These are phyloP conservation scores for Urosaurus nigricauda DNA, from an alignment of 2,797 vertebrate species.

Conservation along the genomic window DNA sequence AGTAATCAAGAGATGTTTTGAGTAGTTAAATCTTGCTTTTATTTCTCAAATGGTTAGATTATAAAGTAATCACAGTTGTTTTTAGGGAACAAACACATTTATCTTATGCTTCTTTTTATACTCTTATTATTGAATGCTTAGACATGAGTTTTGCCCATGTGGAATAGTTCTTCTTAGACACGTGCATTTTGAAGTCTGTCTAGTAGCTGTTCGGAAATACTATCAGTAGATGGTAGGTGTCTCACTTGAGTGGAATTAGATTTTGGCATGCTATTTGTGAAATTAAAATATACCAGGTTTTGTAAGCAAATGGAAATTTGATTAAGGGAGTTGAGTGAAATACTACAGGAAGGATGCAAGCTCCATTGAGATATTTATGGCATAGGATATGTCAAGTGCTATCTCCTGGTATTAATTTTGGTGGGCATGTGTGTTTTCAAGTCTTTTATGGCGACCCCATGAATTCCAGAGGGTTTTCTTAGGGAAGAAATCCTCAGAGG, in stretches of 20 bases:
- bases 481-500: no score
- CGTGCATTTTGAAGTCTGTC: constrained; percentile 12
- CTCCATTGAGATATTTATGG: not conserved
- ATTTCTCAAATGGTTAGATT: constrained; percentile 52
- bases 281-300: constrained; percentile 47
- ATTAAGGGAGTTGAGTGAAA: constrained; percentile 19
- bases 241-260: constrained; percentile 42
- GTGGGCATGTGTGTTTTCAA: not conserved
- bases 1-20: constrained; percentile 43
- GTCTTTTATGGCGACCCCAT: no score
- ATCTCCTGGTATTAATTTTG: constrained; percentile 36
- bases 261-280: not conserved
- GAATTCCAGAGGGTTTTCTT: no score
- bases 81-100: constrained; percentile 60
- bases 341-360: not conserved
- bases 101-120: constrained; percentile 63
- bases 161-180: constrained; percentile 41
- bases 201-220: constrained; percentile 27
- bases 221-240: not conserved
- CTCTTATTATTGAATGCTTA: constrained; percentile 66
- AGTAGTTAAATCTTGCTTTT: constrained; percentile 42
- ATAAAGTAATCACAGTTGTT: constrained; percentile 53
- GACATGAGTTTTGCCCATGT: constrained; percentile 58
- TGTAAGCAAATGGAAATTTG: constrained; percentile 26
- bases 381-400: not conserved